These are phyloP conservation scores for Rhyacophila brunnea DNA, from an alignment of 1,140 invertebrate species.

Conservation along the genomic window DNA sequence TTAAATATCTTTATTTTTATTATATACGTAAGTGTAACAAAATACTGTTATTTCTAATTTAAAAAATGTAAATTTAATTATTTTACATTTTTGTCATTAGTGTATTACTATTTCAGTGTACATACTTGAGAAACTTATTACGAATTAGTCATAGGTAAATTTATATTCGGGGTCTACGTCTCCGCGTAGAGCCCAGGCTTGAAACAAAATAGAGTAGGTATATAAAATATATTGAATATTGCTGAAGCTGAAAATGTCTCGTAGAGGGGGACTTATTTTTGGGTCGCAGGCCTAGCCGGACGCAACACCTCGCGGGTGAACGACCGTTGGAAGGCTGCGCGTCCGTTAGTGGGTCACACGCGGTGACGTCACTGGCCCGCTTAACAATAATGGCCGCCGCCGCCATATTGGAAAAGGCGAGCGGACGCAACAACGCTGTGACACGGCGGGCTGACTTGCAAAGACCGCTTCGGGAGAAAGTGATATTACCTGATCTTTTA, in stretches of 20 bases:
- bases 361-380: conserved; percentile 16
- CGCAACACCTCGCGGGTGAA: conserved; percentile 5
- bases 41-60: too few relatives aligned
- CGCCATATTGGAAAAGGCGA: background rate
- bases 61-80: too few relatives aligned
- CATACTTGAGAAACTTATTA: too few relatives aligned
- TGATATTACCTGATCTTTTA: background rate
- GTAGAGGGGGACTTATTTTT: background rate
- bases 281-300: background rate
- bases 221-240: background rate
- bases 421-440: background rate
- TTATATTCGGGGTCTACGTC: background rate
- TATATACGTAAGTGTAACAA: too few relatives aligned
- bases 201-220: background rate
- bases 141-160: too few relatives aligned
- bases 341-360: conserved; percentile 21
- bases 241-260: too few relatives aligned
- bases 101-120: too few relatives aligned
- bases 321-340: conserved; percentile 12
- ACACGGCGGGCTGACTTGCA: background rate
- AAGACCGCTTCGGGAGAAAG: background rate
- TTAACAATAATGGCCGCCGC: background rate
- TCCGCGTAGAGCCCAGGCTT: background rate
- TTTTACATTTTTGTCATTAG: too few relatives aligned
- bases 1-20: too few relatives aligned